Conservation (phyloP, 2,888 invertebrate genomes). For the Polyommatus icarus region DNA sequence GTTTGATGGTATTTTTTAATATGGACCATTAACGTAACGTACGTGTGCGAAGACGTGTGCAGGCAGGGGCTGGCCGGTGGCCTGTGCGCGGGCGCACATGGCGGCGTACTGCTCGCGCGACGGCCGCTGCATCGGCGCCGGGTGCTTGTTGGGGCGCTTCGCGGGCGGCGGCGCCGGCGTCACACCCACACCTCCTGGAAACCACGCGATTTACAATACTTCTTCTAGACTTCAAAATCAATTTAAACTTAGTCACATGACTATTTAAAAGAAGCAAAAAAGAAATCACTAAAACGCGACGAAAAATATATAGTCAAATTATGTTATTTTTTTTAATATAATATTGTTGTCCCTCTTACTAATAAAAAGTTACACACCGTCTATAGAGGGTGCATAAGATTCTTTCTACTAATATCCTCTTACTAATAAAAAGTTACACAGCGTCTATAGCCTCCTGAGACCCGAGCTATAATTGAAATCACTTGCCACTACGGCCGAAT, state of each 20-base stretch:
- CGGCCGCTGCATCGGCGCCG: slow-evolving; percentile 85
- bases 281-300: too few species aligned
- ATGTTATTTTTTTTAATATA: background rate
- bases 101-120: slow-evolving; percentile 86
- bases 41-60: slow-evolving; percentile 85
- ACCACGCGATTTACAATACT: slow-evolving; percentile 32
- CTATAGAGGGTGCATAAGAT: too few species aligned
- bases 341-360: too few species aligned
- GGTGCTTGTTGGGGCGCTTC: slow-evolving; percentile 90
- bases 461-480: too few species aligned
- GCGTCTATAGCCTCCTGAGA: too few species aligned
- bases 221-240: background rate
- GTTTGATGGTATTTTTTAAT: too few species aligned
- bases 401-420: too few species aligned
- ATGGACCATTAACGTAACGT: slow-evolving; percentile 44
- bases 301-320: too few species aligned
- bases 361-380: too few species aligned
- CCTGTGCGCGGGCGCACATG: slow-evolving; percentile 84
- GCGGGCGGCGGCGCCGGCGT: slow-evolving; percentile 82
- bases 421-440: too few species aligned
- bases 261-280: background rate
- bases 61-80: slow-evolving; percentile 85
- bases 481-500: too few species aligned
- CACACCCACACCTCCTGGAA: slow-evolving; percentile 51
- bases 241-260: background rate